These are phyloP conservation scores for Ophion costatus DNA, from an alignment of 2,888 invertebrate species.

Conservation along the genomic window DNA sequence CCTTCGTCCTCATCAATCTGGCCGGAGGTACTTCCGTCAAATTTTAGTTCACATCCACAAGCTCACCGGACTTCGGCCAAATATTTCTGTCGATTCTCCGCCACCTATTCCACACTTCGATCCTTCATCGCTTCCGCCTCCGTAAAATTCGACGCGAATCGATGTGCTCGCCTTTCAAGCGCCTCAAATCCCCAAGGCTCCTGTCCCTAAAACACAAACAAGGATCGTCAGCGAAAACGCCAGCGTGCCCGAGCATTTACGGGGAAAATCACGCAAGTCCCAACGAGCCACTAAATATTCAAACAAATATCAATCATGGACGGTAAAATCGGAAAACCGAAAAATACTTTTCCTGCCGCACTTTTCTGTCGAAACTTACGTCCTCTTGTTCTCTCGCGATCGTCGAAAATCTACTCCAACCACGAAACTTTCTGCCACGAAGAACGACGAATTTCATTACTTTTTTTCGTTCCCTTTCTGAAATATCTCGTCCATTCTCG, in stretches of 20 bases:
- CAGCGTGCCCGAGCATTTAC: neutral
- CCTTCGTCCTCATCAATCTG: too few species aligned
- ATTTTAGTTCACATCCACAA: too few species aligned
- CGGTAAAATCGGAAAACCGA: neutral
- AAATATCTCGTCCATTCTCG: neutral
- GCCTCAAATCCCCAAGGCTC: neutral
- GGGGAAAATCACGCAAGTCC: neutral
- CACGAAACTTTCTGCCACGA: neutral
- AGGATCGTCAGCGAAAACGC: constrained; percentile 2
- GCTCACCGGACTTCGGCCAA: too few species aligned
- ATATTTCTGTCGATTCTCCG: neutral
- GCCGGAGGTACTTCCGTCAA: too few species aligned
- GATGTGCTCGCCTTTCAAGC: neutral
- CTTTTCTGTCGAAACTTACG: constrained; percentile 11
- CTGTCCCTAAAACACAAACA: constrained; percentile 12
- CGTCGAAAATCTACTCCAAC: neutral
- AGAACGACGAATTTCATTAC: too few species aligned
- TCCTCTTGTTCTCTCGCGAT: neutral
- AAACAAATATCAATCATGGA: neutral
- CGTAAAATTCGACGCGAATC: neutral
- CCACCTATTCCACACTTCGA: neutral
- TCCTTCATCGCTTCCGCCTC: neutral
- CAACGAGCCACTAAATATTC: neutral
- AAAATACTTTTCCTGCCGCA: constrained; percentile 49
- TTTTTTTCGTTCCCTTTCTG: neutral